These are phyloP conservation scores for Climacteris rufus DNA, from an alignment of 2,113 vertebrate species.

Conservation along the genomic window DNA sequence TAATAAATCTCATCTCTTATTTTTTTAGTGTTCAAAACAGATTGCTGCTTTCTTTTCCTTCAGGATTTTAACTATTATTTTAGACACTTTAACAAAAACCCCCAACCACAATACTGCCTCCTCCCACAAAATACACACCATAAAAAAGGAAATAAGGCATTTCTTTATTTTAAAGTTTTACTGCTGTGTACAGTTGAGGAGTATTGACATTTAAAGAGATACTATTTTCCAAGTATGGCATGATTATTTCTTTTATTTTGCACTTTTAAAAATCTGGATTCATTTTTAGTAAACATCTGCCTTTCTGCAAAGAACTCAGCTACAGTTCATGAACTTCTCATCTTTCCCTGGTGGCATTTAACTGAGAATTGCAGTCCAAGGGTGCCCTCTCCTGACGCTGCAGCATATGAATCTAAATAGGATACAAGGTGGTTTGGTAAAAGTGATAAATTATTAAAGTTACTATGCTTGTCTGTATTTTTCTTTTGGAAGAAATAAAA, in stretches of 20 bases:
- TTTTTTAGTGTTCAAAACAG: background rate
- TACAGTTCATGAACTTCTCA: background rate
- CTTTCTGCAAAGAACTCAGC: background rate
- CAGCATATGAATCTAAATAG: background rate
- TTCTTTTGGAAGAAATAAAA: background rate
- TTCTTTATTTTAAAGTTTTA: background rate
- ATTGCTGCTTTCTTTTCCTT: background rate
- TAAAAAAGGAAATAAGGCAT: background rate
- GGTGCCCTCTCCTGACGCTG: conserved; percentile 54
- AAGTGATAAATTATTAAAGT: background rate
- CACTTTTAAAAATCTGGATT: background rate
- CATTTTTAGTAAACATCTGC: background rate
- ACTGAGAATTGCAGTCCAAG: background rate
- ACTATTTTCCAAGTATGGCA: background rate
- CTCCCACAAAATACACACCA: background rate
- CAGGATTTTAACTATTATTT: background rate
- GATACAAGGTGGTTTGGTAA: background rate
- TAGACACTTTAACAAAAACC: background rate
- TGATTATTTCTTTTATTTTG: background rate
- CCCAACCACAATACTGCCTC: background rate
- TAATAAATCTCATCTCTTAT: background rate
- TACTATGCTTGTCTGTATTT: background rate
- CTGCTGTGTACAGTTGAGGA: background rate
- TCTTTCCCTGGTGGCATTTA: background rate
- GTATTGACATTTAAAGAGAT: background rate